Evolutionary conservation across 1,140 invertebrate species (phyloP).

Genomic region (Holcopasites calliopsidis): DNA sequence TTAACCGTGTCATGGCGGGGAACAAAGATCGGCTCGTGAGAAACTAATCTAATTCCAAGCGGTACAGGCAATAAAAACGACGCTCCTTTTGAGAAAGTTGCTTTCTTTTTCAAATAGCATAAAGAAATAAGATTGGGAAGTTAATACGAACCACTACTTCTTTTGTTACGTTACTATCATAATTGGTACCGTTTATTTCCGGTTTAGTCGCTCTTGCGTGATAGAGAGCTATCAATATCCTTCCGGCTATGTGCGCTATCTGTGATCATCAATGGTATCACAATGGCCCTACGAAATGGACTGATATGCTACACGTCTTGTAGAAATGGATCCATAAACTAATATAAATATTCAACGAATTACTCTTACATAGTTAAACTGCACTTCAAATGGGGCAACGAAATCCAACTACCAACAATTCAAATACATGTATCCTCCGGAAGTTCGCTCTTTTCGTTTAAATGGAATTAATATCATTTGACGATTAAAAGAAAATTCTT

Average conservation of each 20-base stretch:
- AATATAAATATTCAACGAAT: background rate
- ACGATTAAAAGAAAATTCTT: background rate
- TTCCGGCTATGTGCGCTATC: background rate
- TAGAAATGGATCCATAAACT: background rate
- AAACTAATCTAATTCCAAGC: background rate
- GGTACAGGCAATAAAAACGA: background rate
- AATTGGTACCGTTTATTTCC: background rate
- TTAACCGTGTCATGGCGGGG: background rate
- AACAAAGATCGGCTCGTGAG: constrained; percentile 5
- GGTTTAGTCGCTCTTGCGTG: background rate
- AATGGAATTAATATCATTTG: background rate
- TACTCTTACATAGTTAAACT: background rate
- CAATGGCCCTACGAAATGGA: background rate
- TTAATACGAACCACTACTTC: background rate
- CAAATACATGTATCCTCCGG: too few species aligned
- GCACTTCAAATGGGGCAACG: too few species aligned
- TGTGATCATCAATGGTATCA: background rate
- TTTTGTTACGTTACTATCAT: background rate
- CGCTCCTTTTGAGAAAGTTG: background rate
- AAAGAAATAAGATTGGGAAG: background rate
- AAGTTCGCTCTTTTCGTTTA: too few species aligned
- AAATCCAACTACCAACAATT: too few species aligned
- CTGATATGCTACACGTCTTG: background rate
- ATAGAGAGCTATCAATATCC: background rate
- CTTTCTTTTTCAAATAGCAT: background rate